Conservation (phyloP, 1,140 invertebrate species). For the Pantala flavescens region DNA sequence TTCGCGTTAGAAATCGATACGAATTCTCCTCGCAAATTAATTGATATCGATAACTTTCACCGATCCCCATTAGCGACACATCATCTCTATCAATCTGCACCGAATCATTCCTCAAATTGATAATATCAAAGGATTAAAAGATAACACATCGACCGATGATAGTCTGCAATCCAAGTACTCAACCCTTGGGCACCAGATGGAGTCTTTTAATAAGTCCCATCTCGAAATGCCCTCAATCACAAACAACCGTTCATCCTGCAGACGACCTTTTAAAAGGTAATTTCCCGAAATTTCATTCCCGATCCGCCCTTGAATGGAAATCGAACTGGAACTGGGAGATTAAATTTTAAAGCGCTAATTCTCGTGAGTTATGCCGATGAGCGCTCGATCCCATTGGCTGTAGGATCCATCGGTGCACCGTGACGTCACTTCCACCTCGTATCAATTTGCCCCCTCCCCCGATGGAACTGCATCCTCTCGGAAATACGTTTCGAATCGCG, state of each 20-base stretch:
- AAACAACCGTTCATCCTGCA: not conserved
- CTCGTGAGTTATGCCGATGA: not conserved
- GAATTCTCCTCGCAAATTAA: no score
- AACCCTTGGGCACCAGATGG: no score
- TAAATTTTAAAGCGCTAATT: not conserved
- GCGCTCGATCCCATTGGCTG: not conserved
- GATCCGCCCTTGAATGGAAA: not conserved
- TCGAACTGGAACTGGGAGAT: not conserved
- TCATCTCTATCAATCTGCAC: no score
- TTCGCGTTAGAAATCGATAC: no score
- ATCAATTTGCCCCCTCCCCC: not conserved
- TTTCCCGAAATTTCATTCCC: not conserved
- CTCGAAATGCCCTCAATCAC: not conserved
- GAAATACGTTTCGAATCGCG: not conserved
- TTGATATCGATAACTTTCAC: no score
- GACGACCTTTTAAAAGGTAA: conserved; percentile 9
- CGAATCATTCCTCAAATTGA: no score
- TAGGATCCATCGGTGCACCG: not conserved
- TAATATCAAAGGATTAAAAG: no score
- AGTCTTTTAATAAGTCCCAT: not conserved
- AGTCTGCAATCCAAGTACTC: no score
- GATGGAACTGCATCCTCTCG: not conserved
- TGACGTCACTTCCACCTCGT: conserved; percentile 3
- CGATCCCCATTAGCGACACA: no score
- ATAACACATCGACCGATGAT: no score